A percentile compares a stretch with the other conserved stretches of the same genome.
These are phyloP conservation scores for Xenotilapia flavipinnis DNA, from an alignment of 2,113 vertebrate species.

Conservation along the genomic window DNA sequence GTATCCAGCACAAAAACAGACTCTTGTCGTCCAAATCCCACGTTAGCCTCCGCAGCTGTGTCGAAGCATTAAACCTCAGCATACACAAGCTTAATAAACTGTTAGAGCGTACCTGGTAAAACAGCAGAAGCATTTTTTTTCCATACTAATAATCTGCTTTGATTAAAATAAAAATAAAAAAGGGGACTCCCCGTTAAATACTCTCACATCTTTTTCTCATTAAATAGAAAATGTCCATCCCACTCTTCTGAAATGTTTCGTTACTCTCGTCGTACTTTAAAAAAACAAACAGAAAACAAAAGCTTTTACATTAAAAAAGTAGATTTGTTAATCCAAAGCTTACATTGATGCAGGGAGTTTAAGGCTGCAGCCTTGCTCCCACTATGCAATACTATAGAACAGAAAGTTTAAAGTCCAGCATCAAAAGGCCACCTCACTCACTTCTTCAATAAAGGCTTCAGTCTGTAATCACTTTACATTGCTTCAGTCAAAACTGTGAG, in stretches of 20 bases:
- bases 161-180: conserved; percentile 63
- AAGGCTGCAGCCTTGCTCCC: background rate
- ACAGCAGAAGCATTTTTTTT: conserved; percentile 14
- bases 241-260: conserved; percentile 38
- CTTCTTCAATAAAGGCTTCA: background rate
- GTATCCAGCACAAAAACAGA: conserved; percentile 28
- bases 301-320: background rate
- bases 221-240: conserved; percentile 74
- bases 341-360: background rate
- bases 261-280: background rate
- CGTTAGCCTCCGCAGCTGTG: conserved; percentile 11
- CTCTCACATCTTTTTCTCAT: conserved; percentile 59
- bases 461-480: background rate
- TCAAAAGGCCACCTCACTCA: background rate
- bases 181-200: conserved; percentile 70
- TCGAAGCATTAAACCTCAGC: conserved; percentile 25
- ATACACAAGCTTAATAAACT: conserved; percentile 35
- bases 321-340: conserved; percentile 10
- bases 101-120: conserved; percentile 36
- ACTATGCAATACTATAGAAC: background rate
- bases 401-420: conserved; percentile 44
- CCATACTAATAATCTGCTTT: conserved; percentile 56
- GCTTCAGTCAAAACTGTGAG: conserved; percentile 1
- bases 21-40: background rate
- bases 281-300: background rate